These are phyloP conservation scores for Buceros bicornis DNA, from an alignment of 2,797 vertebrate species.

Conservation along the genomic window DNA sequence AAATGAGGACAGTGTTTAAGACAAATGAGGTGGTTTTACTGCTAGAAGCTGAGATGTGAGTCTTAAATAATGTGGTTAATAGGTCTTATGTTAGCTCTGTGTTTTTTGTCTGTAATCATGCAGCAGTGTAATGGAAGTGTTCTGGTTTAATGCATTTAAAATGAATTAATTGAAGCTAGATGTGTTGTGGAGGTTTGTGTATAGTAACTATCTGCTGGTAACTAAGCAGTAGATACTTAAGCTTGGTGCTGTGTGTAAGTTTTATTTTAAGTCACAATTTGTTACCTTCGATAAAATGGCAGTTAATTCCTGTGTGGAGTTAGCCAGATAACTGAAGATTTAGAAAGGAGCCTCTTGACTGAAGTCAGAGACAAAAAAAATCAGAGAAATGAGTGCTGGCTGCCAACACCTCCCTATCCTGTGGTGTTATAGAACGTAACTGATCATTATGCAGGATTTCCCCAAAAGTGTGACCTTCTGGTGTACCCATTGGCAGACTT, in stretches of 20 bases:
- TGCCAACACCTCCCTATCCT: not conserved
- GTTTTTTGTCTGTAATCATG: not conserved
- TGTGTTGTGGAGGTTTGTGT: not conserved
- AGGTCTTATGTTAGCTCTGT: not conserved
- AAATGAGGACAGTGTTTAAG: not conserved
- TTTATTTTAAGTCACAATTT: not conserved
- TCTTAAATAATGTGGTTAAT: not conserved
- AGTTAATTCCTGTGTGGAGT: not conserved
- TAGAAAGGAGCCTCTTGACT: not conserved
- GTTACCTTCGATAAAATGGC: not conserved
- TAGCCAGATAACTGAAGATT: not conserved
- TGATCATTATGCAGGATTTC: not conserved
- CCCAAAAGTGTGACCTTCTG: not conserved
- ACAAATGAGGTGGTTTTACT: not conserved
- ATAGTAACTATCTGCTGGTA: not conserved
- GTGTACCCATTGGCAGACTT: not conserved
- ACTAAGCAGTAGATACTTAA: not conserved
- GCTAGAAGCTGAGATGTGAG: not conserved
- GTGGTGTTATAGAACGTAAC: not conserved
- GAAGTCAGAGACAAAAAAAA: not conserved
- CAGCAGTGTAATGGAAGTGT: not conserved
- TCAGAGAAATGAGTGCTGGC: not conserved
- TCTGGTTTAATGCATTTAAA: not conserved
- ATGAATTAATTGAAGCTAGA: not conserved
- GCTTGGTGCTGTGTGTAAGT: not conserved